Evolutionary conservation across 1,140 invertebrate species (phyloP).

Genomic region (Periplaneta americana): DNA sequence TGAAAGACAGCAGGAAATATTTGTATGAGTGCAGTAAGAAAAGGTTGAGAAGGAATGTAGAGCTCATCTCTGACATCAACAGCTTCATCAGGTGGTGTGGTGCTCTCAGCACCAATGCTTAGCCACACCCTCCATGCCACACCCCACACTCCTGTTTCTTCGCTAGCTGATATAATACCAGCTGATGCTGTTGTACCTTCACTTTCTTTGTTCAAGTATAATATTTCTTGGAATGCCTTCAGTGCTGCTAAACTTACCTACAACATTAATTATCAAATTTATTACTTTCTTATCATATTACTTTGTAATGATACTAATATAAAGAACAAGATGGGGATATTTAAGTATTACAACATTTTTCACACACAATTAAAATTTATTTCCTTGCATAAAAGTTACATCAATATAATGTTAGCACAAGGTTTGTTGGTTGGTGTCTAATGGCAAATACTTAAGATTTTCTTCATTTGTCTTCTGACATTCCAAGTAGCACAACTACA

Average conservation of each 20-base stretch:
- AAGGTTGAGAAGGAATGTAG: conserved; percentile 86
- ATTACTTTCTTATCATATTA: neutral
- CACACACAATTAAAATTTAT: too few relatives aligned
- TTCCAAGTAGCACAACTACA: too few relatives aligned
- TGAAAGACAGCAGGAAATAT: conserved; percentile 92
- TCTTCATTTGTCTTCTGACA: too few relatives aligned
- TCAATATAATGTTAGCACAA: too few relatives aligned
- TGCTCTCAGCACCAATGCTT: conserved; percentile 75
- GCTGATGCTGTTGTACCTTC: conserved; percentile 17
- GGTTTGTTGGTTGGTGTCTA: too few relatives aligned
- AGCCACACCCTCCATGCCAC: conserved; percentile 82
- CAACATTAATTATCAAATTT: neutral
- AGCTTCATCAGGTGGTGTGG: conserved; percentile 57
- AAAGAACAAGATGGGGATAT: too few relatives aligned
- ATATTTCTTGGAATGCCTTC: conserved; percentile 93
- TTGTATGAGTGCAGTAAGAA: conserved; percentile 87
- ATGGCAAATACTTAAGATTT: too few relatives aligned
- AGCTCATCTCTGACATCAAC: conserved; percentile 43
- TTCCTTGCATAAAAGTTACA: too few relatives aligned
- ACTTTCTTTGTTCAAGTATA: conserved; percentile 52
- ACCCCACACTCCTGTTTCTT: conserved; percentile 63
- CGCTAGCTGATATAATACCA: conserved; percentile 22
- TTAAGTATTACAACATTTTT: too few relatives aligned
- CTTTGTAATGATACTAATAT: too few relatives aligned
- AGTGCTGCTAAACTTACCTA: conserved; percentile 87